These are phyloP conservation scores for Polypterus senegalus DNA, from an alignment of 2,113 vertebrate genomes.

Conservation along the genomic window DNA sequence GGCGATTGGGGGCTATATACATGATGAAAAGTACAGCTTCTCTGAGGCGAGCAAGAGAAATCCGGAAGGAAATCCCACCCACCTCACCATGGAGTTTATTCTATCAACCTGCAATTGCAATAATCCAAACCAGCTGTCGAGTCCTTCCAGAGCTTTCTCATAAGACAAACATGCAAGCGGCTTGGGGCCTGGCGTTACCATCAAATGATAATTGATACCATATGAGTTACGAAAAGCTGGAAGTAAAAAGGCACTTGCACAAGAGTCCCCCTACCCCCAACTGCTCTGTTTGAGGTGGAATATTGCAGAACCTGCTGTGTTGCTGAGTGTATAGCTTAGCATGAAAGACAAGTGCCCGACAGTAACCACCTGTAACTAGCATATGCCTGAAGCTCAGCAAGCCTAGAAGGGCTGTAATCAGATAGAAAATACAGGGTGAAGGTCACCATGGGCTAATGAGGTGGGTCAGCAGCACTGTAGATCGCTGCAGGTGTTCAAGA, in stretches of 20 bases:
- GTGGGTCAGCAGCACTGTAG: slow-evolving; percentile 17
- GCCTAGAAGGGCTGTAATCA: slow-evolving; percentile 18
- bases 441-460: slow-evolving; percentile 30
- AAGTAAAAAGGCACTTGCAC: slow-evolving; percentile 36
- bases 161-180: slow-evolving; percentile 59
- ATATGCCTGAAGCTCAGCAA: slow-evolving; percentile 24
- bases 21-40: slow-evolving; percentile 55
- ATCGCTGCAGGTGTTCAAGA: slow-evolving; percentile 36
- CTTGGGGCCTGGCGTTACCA: slow-evolving; percentile 62
- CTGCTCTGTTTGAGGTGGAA: slow-evolving; percentile 43
- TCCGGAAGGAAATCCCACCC: slow-evolving; percentile 92
- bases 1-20: slow-evolving; percentile 25
- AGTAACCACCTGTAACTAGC: slow-evolving; percentile 67
- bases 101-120: slow-evolving; percentile 84
- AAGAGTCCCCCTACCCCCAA: slow-evolving; percentile 22
- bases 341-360: slow-evolving; percentile 75
- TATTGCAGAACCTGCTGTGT: slow-evolving; percentile 56
- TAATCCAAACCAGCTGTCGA: slow-evolving; percentile 80
- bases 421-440: slow-evolving; percentile 24
- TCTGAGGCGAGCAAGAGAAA: slow-evolving; percentile 32
- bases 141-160: slow-evolving; percentile 63
- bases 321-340: slow-evolving; percentile 68
- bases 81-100: slow-evolving; percentile 72
- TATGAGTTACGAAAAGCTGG: slow-evolving; percentile 46
- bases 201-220: slow-evolving; percentile 80